phyloP scores from a whole-genome alignment of 2,113 vertebrate species.

The Trogon surrucura region DNA sequence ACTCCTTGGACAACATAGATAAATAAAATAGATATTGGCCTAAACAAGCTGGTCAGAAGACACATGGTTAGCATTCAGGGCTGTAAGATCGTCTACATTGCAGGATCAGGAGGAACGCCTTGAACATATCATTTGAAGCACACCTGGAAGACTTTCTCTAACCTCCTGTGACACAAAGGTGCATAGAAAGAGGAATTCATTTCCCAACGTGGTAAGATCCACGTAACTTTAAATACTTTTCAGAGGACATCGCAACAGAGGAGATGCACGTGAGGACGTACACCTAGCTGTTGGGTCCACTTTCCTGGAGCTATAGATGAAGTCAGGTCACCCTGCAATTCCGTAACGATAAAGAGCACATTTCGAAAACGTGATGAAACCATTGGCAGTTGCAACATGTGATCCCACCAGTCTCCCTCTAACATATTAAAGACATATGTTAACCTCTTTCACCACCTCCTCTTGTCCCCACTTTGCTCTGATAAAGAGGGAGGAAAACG shows the following conservation, averaged over 20 bases:
- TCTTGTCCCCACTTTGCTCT: not conserved
- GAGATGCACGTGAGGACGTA: not conserved
- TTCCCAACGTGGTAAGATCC: not conserved
- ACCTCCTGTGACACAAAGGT: not conserved
- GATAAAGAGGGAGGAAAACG: not conserved
- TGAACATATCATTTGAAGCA: not conserved
- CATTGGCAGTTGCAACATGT: not conserved
- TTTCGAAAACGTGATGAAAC: not conserved
- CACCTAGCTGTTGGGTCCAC: not conserved
- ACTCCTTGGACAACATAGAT: conserved; percentile 51
- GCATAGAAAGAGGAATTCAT: not conserved
- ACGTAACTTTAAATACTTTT: not conserved
- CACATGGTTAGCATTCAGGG: conserved; percentile 1
- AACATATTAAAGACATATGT: not conserved
- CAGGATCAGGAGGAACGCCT: not conserved
- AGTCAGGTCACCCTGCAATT: not conserved
- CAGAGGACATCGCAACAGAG: not conserved
- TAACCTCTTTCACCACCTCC: not conserved
- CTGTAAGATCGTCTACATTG: not conserved
- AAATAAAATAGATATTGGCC: conserved; percentile 65
- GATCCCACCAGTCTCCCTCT: not conserved
- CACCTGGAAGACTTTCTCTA: not conserved
- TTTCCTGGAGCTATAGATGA: not conserved
- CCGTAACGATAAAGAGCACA: not conserved
- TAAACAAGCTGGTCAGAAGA: conserved; percentile 49